Evolutionary conservation across 2,113 vertebrate genomes (phyloP), one percentile per base, ranked within the genome.

Genomic region (Thunnus maccoyii): DNA sequence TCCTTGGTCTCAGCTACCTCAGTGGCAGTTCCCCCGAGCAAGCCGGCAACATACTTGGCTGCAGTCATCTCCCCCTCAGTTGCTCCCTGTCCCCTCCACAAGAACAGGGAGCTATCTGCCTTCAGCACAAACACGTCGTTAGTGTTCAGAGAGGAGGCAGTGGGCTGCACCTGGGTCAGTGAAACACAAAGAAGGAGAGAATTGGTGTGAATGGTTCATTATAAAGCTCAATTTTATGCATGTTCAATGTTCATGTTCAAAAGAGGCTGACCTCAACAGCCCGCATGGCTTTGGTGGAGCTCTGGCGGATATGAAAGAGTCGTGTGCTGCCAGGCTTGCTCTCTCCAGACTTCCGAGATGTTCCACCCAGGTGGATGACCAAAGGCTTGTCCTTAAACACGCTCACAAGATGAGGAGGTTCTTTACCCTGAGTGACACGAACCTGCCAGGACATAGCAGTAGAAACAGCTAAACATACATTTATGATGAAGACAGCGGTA

Each of bases 91-190:
- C 95, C 95, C 50, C 68, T 91, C 95, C 95, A 96, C 32, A 93
- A 4, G 15, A 78, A 91, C 41, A 83, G 5, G 20, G 83, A 66
- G 0, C 73, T 13, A 2, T 88, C 46, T 7, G 64, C 44, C 80
- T 95, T 95, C 76, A 96, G 85, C 83, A 96, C 94, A 86, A 96
- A 96, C 41, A 89, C 74, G 3, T 96, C 95, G 2, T 95, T 96
- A 47, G 92, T 92, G 90, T 96, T 96, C 82, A 96, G 88, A 13
- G 79, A 81, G 27, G 88, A 36, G 62, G 95, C 93, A 2, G 17
- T 70, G n/a, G 92, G 82, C 61, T 61, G 41, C 86, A 95, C 94
- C 95, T 96, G 78, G 11, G 55, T 52, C 10, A 32, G 5, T 1
- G 54, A 48, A 14, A 72, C 44, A 60, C 62, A 65, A 50, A 27